A percentile compares a stretch with the other conserved stretches of the same genome.
Evolutionary conservation across 92 coral and sea anemone species (phyloP).

Genomic region (Paragorgia papillata): DNA sequence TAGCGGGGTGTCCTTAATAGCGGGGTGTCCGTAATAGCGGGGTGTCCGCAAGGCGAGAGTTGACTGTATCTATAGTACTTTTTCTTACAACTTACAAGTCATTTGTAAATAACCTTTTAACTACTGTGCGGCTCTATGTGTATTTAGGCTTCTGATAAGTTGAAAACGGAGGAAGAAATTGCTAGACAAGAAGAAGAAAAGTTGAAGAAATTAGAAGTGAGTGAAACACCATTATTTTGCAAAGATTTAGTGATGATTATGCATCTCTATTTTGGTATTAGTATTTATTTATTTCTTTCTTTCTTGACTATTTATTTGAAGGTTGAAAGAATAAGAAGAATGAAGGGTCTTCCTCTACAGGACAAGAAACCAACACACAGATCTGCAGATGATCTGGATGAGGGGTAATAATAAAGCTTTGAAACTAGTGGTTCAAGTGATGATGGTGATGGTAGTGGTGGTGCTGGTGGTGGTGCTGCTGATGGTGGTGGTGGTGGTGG

Average conservation of each 20-base stretch:
- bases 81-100: too few species aligned
- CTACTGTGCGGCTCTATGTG: too few species aligned
- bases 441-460: too few species aligned
- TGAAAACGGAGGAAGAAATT: slow-evolving; percentile 83
- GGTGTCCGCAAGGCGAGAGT: too few species aligned
- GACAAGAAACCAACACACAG: slow-evolving; percentile 71
- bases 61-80: neutral
- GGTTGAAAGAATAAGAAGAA: slow-evolving; percentile 87
- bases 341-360: slow-evolving; percentile 78
- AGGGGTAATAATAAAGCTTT: slow-evolving; percentile 60
- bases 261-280: neutral
- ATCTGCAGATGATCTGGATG: slow-evolving; percentile 97
- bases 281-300: too few species aligned
- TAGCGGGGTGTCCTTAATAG: too few species aligned
- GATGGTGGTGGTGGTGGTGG: too few species aligned
- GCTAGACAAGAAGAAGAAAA: slow-evolving; percentile 88
- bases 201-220: slow-evolving; percentile 76
- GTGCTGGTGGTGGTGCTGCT: too few species aligned
- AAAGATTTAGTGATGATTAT: too few species aligned
- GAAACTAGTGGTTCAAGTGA: too few species aligned
- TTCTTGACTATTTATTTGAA: slow-evolving; percentile 28
- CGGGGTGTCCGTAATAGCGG: too few species aligned
- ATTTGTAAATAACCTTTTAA: too few species aligned
- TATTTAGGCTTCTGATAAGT: slow-evolving; percentile 92
- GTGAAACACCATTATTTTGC: neutral